Evolutionary conservation across 2,113 vertebrate species (phyloP), one percentile per base, ranked within the genome.

Genomic region (Pavo muticus): DNA sequence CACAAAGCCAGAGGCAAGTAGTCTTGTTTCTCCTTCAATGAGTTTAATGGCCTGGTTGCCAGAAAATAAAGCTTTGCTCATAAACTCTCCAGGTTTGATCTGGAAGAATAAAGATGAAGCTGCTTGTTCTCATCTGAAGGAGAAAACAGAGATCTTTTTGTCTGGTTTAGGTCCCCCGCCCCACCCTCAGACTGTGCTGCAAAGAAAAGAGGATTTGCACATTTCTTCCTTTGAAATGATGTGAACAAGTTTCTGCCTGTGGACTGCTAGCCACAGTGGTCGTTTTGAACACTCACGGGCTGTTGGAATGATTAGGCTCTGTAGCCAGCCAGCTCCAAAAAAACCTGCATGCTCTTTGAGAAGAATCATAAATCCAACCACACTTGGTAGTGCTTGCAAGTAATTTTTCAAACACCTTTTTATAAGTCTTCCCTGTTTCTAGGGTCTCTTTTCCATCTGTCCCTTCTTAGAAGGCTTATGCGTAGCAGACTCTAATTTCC

Each of bases 1-100:
- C 68, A 80, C 42, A 78, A 83, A 95, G 64, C 87, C 65, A 92
- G 73, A 15, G 72, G 67, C 70, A 23, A 70, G 27, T 32, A 75
- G 48, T 77, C 82, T 88, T 80, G 50, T 91, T 93, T 91, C 69
- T 90, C 65, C 52, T 88, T 94, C 87, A 25, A 67, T 91, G 89
- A 56, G 54, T 92, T 93, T 92, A 94, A 77, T 69, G 68, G 78
- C 45, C 78, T 91, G 54, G 27, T 71, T 94, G 86, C 88, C 70
- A 91, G 73, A 87, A 88, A 94, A 57, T 42, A 78, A 48, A 47
- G 47, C 73, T 72, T 72, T 90, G 73, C 93, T 94, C 63, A 23
- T 88, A 90, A 93, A 87, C 27, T 91, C 23, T 64, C 69, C 37
- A 44, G 76, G 52, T 95, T 91, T 95, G 72, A 88, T 88, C 60